Percentiles rank a stretch among this genome's conserved stretches.
Conservation (phyloP, 2,797 vertebrate species). For the Melanotaenia nigrans region DNA sequence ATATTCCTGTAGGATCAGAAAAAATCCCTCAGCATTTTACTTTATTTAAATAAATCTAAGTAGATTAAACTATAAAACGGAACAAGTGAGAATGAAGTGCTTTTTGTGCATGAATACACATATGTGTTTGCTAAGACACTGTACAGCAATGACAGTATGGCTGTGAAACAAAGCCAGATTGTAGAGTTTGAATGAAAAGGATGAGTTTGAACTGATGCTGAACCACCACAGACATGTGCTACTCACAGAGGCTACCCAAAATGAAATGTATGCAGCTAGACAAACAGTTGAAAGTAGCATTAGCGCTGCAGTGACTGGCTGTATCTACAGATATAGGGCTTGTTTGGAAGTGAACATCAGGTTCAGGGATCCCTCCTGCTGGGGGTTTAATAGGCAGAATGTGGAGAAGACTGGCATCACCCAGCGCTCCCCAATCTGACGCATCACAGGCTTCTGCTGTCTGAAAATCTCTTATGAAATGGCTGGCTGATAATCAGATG, state of each 20-base stretch:
- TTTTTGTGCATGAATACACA: too few species aligned
- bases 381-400: slow-evolving; percentile 48
- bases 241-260: not conserved
- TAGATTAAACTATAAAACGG: too few species aligned
- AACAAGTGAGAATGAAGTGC: too few species aligned
- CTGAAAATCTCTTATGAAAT: slow-evolving; percentile 51
- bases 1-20: too few species aligned
- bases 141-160: too few species aligned
- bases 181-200: slow-evolving; percentile 15
- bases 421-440: slow-evolving; percentile 19
- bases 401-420: slow-evolving; percentile 40
- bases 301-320: slow-evolving; percentile 21
- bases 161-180: slow-evolving; percentile 2
- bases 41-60: too few species aligned
- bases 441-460: slow-evolving; percentile 28
- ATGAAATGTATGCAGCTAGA: slow-evolving; percentile 32
- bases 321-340: slow-evolving; percentile 25
- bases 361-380: slow-evolving; percentile 39
- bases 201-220: slow-evolving; percentile 25
- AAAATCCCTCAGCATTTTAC: too few species aligned
- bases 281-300: slow-evolving; percentile 38
- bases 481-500: slow-evolving; percentile 43
- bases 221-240: slow-evolving; percentile 14
- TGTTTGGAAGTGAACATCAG: slow-evolving; percentile 42
- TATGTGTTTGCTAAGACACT: too few species aligned